phyloP scores from a whole-genome alignment of 2,888 invertebrate genomes.

The Morpho helenor region DNA sequence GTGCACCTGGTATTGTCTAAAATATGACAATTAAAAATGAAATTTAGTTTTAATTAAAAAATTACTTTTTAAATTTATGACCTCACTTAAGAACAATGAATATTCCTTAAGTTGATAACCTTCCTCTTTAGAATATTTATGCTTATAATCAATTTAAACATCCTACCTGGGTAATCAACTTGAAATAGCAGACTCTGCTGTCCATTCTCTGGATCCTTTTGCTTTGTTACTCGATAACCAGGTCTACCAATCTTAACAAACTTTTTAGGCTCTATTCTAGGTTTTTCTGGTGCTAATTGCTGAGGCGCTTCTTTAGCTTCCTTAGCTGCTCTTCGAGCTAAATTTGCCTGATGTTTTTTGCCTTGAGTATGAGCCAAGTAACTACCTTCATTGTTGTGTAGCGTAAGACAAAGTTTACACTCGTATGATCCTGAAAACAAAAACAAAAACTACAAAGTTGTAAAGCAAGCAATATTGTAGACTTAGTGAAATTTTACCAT shows the following conservation, averaged over 20 bases:
- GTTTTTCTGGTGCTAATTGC: slow-evolving; percentile 95
- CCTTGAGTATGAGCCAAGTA: slow-evolving; percentile 99
- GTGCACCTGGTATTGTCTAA: too few relatives aligned
- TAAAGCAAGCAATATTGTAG: too few relatives aligned
- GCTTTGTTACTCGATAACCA: slow-evolving; percentile 99
- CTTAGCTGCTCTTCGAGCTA: slow-evolving; percentile 98
- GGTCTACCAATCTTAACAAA: slow-evolving; percentile 99
- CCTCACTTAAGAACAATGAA: too few relatives aligned
- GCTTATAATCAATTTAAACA: too few relatives aligned
- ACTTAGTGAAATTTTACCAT: too few relatives aligned
- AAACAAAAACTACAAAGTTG: not conserved
- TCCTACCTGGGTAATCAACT: slow-evolving; percentile 91
- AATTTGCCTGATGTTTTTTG: slow-evolving; percentile 99
- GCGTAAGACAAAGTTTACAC: slow-evolving; percentile 98
- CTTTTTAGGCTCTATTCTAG: slow-evolving; percentile 98
- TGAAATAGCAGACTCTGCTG: slow-evolving; percentile 99
- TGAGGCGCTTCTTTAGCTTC: slow-evolving; percentile 98
- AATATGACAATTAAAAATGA: too few relatives aligned
- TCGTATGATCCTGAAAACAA: slow-evolving; percentile 90
- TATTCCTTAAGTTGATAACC: too few relatives aligned
- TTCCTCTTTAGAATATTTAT: too few relatives aligned
- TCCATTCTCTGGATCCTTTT: slow-evolving; percentile 95
- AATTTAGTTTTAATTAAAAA: too few relatives aligned
- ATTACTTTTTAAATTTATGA: too few relatives aligned
- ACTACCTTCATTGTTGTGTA: slow-evolving; percentile 99